phyloP scores from a whole-genome alignment of 2,113 vertebrate genomes.

The Pedionomus torquatus region DNA sequence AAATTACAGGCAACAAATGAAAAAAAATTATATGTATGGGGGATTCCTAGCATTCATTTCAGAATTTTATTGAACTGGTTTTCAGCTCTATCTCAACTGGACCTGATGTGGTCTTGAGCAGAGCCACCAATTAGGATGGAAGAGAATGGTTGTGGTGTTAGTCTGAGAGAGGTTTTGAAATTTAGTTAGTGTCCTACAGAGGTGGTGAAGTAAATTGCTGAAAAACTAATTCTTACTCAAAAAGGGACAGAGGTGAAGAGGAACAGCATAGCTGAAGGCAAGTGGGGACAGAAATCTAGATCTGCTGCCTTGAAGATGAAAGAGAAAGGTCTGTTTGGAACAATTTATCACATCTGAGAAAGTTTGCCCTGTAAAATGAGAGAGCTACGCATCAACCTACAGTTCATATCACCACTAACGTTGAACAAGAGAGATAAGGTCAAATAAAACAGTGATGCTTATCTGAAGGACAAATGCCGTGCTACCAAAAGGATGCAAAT shows the following conservation, averaged over 20 bases:
- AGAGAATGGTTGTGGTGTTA: background rate
- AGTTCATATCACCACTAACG: background rate
- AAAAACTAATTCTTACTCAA: background rate
- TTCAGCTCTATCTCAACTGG: background rate
- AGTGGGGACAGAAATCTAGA: background rate
- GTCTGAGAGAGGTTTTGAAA: background rate
- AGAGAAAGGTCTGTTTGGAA: background rate
- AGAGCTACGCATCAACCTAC: background rate
- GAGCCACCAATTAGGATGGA: background rate
- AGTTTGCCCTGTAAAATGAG: background rate
- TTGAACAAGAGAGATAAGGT: background rate
- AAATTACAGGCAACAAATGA: constrained; percentile 11
- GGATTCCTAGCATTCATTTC: background rate
- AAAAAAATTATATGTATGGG: background rate
- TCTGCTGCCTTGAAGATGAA: background rate
- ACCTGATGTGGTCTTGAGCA: background rate
- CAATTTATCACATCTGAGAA: background rate
- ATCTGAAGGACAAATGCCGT: background rate
- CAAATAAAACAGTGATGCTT: background rate
- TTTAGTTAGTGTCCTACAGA: background rate
- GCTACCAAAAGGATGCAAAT: background rate
- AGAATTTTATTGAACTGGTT: background rate
- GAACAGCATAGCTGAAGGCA: background rate
- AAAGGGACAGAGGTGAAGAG: background rate
- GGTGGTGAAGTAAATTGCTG: background rate